Evolutionary conservation across 2,113 vertebrate genomes (phyloP).

Genomic region (Carollia perspicillata): DNA sequence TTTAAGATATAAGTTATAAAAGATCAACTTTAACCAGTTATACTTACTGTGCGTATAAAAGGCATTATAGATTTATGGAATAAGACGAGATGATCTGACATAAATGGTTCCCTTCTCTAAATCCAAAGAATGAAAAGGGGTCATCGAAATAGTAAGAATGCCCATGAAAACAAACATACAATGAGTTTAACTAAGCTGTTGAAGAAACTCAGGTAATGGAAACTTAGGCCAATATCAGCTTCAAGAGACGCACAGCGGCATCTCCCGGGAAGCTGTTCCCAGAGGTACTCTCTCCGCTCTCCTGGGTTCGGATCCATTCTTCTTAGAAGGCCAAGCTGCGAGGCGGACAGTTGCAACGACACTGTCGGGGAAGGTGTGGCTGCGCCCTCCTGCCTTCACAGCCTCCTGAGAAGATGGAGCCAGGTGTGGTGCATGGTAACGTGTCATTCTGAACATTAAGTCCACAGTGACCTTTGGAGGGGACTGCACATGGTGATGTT

Average conservation of each 20-base stretch:
- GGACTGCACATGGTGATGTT: not conserved
- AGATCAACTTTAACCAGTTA: not conserved
- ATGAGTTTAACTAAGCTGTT: not conserved
- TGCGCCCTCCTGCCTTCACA: not conserved
- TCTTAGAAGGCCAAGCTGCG: not conserved
- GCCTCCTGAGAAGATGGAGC: not conserved
- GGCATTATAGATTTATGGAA: not conserved
- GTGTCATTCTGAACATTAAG: not conserved
- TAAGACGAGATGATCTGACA: not conserved
- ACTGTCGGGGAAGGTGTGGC: not conserved
- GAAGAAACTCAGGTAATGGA: not conserved
- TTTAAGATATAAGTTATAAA: not conserved
- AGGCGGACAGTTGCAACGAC: not conserved
- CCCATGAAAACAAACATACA: not conserved
- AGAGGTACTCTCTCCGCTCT: not conserved
- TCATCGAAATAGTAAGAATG: not conserved
- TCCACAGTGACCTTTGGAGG: not conserved
- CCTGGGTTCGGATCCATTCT: not conserved
- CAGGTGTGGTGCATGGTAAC: not conserved
- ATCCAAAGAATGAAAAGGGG: not conserved
- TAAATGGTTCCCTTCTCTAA: not conserved
- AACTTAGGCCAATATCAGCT: not conserved
- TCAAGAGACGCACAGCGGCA: not conserved
- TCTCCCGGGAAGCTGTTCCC: not conserved
- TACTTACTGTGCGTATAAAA: not conserved